Evolutionary conservation across 2,113 vertebrate species (phyloP).

Genomic region (Reinhardtius hippoglossoides): DNA sequence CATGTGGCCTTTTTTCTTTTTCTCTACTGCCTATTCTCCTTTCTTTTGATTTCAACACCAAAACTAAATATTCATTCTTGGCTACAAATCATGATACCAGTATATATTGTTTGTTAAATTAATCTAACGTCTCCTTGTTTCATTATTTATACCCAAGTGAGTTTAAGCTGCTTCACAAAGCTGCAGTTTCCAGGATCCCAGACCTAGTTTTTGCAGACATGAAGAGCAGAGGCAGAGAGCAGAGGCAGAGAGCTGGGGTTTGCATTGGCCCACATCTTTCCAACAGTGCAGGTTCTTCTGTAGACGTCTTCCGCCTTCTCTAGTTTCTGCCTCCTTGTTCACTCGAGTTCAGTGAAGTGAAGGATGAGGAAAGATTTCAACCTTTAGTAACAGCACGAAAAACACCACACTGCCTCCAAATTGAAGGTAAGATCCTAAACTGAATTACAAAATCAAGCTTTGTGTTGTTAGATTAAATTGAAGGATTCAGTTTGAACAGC

Average conservation of each 20-base stretch:
- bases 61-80: not conserved
- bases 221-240: slow-evolving; percentile 37
- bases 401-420: not conserved
- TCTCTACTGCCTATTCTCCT: too few relatives aligned
- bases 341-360: slow-evolving; percentile 28
- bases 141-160: not conserved
- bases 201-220: slow-evolving; percentile 7
- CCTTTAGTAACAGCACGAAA: not conserved
- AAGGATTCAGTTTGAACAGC: not conserved
- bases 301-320: slow-evolving; percentile 50
- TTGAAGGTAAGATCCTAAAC: slow-evolving; percentile 45
- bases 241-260: slow-evolving; percentile 39
- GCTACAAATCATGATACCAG: too few relatives aligned
- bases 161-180: not conserved
- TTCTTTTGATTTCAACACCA: not conserved
- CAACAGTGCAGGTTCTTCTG: slow-evolving; percentile 35
- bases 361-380: slow-evolving; percentile 19
- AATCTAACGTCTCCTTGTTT: too few relatives aligned
- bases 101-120: not conserved
- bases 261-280: slow-evolving; percentile 49
- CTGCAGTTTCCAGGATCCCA: not conserved
- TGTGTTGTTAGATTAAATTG: not conserved
- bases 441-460: not conserved
- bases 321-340: slow-evolving; percentile 24
- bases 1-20: slow-evolving; percentile 4